Conservation (phyloP, 2,888 invertebrate genomes). For the Fragum sueziense region DNA sequence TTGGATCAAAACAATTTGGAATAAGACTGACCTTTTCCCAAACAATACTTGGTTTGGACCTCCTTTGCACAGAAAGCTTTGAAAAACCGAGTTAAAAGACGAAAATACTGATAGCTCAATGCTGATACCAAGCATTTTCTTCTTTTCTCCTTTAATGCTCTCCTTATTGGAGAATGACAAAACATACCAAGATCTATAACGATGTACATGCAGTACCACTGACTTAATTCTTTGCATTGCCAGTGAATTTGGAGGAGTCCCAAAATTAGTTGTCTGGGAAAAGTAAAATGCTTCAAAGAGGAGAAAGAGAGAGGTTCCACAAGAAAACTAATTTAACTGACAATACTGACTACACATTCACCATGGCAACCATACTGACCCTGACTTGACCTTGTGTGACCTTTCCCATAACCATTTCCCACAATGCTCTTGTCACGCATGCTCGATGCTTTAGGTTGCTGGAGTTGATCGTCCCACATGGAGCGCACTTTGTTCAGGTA, state of each 20-base stretch:
- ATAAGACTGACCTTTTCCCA: neutral
- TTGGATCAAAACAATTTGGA: neutral
- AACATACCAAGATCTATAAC: no score
- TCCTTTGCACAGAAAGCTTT: neutral
- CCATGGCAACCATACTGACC: constrained; percentile 21
- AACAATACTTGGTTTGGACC: neutral
- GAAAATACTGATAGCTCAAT: no score
- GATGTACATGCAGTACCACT: no score
- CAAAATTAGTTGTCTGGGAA: no score
- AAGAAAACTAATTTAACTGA: neutral
- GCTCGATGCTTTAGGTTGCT: constrained; percentile 52
- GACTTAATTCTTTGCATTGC: no score
- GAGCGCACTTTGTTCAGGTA: constrained; percentile 78
- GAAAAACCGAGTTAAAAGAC: neutral
- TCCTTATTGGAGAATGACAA: neutral
- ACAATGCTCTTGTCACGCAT: constrained; percentile 52
- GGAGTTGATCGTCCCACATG: constrained; percentile 77
- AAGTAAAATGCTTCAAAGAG: no score
- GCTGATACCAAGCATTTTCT: neutral
- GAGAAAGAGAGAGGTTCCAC: neutral
- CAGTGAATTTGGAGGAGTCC: no score
- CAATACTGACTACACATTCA: constrained; percentile 11
- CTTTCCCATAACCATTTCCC: constrained; percentile 61
- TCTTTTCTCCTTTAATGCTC: neutral
- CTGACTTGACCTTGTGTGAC: constrained; percentile 36